Evolutionary conservation across 2,113 vertebrate species (phyloP), one percentile per base, ranked within the genome.

Genomic region (Cyrtonyx montezumae): DNA sequence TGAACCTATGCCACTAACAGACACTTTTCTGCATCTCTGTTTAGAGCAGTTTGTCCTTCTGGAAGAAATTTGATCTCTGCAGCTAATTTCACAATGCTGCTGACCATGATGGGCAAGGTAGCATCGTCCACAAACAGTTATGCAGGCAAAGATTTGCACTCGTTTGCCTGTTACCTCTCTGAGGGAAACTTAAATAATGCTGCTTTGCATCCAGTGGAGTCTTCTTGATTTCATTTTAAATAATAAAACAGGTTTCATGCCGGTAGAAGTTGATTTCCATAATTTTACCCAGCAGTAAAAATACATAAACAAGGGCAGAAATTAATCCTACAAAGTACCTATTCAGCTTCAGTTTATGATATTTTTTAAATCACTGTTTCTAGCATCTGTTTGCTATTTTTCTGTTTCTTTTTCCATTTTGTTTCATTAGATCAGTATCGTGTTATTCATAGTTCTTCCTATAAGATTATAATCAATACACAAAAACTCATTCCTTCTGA

Each of bases 201-300:
- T 87, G 42, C 28, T 53, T 32, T 92, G 51, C 3, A 63, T 70
- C 61, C 85, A 19, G 65, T 78, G 18, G 26, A 43, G 8, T 90
- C 83, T 94, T 75, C n/a, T 4, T 56, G 40, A 80, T 78, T 94
- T 85, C 1, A 25, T 90, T 93, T 85, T 56, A 85, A 88, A 88
- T 68, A 71, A 87, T 74, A 63, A 32, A 90, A 48, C 8, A 69
- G 26, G 2, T 58, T 88, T 84, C 77, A 20, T 90, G 21, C 40
- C 37, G 12, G 4, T n/a, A 90, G 43, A 45, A 84, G 19, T 61
- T 48, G 6, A 82, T 94, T 96, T 90, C 36, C 63, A 74, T 90
- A 94, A 85, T 85, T 95, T 95, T 90, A 94, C 46, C 67, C 43
- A 76, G 45, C 90, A 90, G 75, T 70, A 25, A 89, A 92, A 92